Percentiles rank a stretch among this genome's conserved stretches.
Evolutionary conservation across 1,140 invertebrate species (phyloP).

Genomic region (Drosophila pachea): DNA sequence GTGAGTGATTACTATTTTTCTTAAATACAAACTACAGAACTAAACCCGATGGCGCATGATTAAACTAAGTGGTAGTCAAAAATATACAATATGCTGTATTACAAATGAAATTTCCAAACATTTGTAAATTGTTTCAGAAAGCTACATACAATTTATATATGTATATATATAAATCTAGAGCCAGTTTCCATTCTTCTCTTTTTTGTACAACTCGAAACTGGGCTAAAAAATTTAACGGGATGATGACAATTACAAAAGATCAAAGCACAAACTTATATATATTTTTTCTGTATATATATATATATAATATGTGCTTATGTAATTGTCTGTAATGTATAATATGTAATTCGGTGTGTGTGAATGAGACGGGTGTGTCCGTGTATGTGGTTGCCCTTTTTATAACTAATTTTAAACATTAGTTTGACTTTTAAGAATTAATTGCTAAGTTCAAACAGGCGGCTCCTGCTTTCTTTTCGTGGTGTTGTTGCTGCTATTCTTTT

Average conservation of each 20-base stretch:
- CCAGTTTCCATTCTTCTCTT: slow-evolving; percentile 25
- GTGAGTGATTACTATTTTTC: slow-evolving; percentile 39
- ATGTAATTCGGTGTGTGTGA: slow-evolving; percentile 39
- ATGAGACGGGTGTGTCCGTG: neutral
- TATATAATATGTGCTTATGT: slow-evolving; percentile 39
- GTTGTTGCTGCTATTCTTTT: slow-evolving; percentile 1
- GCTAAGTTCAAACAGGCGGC: slow-evolving; percentile 42
- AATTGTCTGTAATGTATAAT: slow-evolving; percentile 42
- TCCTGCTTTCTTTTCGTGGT: slow-evolving; percentile 27
- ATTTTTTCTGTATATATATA: slow-evolving; percentile 23
- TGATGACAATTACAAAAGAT: slow-evolving; percentile 36
- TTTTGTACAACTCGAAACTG: slow-evolving; percentile 65
- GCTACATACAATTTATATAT: slow-evolving; percentile 27
- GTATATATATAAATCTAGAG: slow-evolving; percentile 32
- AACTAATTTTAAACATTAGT: slow-evolving; percentile 68
- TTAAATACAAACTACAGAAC: slow-evolving; percentile 59
- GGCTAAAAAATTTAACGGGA: slow-evolving; percentile 35
- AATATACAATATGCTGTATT: slow-evolving; percentile 57
- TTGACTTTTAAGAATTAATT: slow-evolving; percentile 71
- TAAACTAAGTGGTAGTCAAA: slow-evolving; percentile 69
- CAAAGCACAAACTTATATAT: slow-evolving; percentile 41
- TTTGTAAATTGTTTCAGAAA: slow-evolving; percentile 40
- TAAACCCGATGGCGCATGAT: slow-evolving; percentile 68
- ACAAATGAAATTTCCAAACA: slow-evolving; percentile 37
- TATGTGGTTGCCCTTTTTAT: slow-evolving; percentile 26